Conservation (phyloP, 2,113 vertebrate species). For the Cebidichthys violaceus region DNA sequence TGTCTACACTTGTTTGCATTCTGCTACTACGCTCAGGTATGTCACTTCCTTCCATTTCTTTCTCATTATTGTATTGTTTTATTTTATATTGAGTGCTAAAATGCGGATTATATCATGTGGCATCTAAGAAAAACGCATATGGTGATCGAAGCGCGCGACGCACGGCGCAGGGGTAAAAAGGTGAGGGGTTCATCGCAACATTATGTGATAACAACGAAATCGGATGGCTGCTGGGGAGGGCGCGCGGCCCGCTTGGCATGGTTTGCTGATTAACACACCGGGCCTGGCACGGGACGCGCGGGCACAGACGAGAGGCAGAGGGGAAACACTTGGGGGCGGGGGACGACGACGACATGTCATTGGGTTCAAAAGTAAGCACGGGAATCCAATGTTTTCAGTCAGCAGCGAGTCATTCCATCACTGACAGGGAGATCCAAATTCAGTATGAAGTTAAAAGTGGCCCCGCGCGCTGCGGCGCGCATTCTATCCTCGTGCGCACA, state of each 20-base stretch:
- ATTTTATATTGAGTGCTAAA: not conserved
- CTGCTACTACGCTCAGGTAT: slow-evolving; percentile 96
- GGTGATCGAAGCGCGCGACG: not conserved
- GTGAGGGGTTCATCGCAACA: slow-evolving; percentile 44
- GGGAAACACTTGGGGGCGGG: slow-evolving; percentile 42
- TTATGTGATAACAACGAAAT: slow-evolving; percentile 56
- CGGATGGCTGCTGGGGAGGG: slow-evolving; percentile 78
- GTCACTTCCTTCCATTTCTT: slow-evolving; percentile 45
- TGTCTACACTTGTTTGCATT: slow-evolving; percentile 94
- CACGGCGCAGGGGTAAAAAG: slow-evolving; percentile 16
- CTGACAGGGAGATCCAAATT: not conserved
- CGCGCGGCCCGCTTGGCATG: slow-evolving; percentile 78
- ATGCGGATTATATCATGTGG: not conserved
- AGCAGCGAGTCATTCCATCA: slow-evolving; percentile 52
- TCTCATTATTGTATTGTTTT: not conserved
- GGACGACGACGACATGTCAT: slow-evolving; percentile 53
- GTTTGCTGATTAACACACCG: slow-evolving; percentile 73
- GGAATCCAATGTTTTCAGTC: slow-evolving; percentile 31
- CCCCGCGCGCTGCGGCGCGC: slow-evolving; percentile 10
- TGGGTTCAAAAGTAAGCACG: slow-evolving; percentile 22
- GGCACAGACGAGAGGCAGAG: slow-evolving; percentile 50
- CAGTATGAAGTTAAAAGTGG: not conserved
- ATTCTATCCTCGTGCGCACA: slow-evolving; percentile 53
- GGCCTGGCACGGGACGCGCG: slow-evolving; percentile 67
- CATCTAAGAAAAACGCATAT: slow-evolving; percentile 24